phyloP scores from a whole-genome alignment of 2,888 invertebrate species.

The Luperina testacea region DNA sequence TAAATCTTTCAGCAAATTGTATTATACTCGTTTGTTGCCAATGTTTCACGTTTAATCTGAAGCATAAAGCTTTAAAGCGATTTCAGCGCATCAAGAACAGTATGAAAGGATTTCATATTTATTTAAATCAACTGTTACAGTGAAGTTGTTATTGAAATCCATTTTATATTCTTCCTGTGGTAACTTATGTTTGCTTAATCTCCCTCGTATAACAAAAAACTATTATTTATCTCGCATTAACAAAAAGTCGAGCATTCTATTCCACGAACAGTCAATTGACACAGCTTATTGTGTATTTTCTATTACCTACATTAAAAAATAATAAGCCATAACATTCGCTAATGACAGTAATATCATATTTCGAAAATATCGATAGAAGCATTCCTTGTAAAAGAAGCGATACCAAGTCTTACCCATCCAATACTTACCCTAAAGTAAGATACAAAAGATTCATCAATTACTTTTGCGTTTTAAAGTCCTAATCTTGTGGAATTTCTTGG shows the following conservation, averaged over 20 bases:
- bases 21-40: background rate
- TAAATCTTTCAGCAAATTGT: constrained; percentile 7
- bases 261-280: background rate
- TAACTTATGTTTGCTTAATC: background rate
- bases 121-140: constrained; percentile 7
- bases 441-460: background rate
- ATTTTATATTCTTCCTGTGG: background rate
- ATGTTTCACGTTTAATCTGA: constrained; percentile 13
- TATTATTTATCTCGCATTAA: background rate
- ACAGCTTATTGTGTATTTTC: background rate
- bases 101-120: constrained; percentile 11
- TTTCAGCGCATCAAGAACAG: constrained; percentile 4
- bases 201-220: background rate
- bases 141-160: background rate
- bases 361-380: background rate
- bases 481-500: background rate
- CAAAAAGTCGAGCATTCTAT: background rate
- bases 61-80: background rate
- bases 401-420: background rate
- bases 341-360: background rate
- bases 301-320: background rate
- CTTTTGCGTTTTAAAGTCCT: background rate
- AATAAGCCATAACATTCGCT: background rate
- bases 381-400: background rate
- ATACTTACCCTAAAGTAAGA: background rate